Conservation (phyloP, 1,140 invertebrate genomes). For the Drosophila punjabiensis region DNA sequence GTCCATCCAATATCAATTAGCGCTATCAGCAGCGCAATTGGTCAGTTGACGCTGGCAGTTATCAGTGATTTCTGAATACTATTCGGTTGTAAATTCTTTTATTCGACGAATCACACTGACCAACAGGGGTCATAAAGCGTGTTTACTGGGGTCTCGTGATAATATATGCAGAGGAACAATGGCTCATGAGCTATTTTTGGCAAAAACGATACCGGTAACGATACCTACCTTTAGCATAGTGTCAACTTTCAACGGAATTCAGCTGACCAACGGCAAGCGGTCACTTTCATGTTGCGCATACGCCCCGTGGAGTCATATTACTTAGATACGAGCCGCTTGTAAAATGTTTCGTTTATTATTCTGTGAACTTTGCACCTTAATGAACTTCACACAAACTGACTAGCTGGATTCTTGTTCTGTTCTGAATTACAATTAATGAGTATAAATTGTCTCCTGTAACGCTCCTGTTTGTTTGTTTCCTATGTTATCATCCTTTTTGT, state of each 20-base stretch:
- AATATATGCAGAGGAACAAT: constrained; percentile 39
- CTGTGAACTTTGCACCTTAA: constrained; percentile 55
- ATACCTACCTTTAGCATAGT: constrained; percentile 4
- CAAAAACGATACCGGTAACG: neutral
- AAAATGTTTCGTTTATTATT: constrained; percentile 58
- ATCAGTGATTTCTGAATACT: constrained; percentile 62
- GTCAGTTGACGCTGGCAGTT: constrained; percentile 57
- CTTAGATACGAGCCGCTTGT: constrained; percentile 32
- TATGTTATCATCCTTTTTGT: constrained; percentile 17
- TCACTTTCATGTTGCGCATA: constrained; percentile 56
- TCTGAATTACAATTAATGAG: constrained; percentile 69
- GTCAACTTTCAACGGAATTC: constrained; percentile 48
- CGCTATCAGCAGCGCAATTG: constrained; percentile 44
- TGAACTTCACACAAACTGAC: constrained; percentile 70
- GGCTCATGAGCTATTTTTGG: constrained; percentile 60
- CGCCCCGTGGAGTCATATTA: constrained; percentile 13
- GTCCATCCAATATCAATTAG: constrained; percentile 60
- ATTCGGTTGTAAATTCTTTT: constrained; percentile 40
- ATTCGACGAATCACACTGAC: constrained; percentile 63
- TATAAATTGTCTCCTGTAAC: constrained; percentile 66
- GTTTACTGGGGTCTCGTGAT: constrained; percentile 15
- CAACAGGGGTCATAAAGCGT: constrained; percentile 28
- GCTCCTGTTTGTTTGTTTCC: constrained; percentile 13
- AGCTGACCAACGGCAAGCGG: neutral
- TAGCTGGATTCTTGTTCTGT: constrained; percentile 53